phyloP scores from a whole-genome alignment of 2,888 invertebrate species.

The Chelonus formosanus region DNA sequence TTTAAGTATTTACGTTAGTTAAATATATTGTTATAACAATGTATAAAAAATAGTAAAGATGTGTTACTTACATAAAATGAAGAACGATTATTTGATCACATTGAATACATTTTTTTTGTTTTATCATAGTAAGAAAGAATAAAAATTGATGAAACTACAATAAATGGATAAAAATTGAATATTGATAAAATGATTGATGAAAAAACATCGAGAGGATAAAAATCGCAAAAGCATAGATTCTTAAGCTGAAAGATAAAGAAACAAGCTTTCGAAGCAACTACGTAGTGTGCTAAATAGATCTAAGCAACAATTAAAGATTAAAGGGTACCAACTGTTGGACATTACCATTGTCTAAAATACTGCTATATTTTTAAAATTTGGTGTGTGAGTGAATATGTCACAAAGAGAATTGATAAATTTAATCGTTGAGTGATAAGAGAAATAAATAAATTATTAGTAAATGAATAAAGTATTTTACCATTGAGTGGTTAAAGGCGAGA shows the following conservation, averaged over 20 bases:
- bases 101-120: too few species aligned
- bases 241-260: conserved; percentile 16
- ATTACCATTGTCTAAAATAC: conserved; percentile 65
- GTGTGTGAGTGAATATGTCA: conserved; percentile 38
- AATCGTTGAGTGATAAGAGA: background rate
- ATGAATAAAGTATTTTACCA: conserved; percentile 11
- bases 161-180: background rate
- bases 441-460: background rate
- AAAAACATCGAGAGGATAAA: background rate
- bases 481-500: conserved; percentile 34
- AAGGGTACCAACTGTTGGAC: conserved; percentile 63
- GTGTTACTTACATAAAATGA: too few species aligned
- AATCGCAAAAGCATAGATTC: conserved; percentile 2
- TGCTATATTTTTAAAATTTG: conserved; percentile 44
- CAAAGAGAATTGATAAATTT: conserved; percentile 28
- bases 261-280: conserved; percentile 55
- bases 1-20: too few species aligned
- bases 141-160: background rate
- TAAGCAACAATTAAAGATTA: conserved; percentile 39
- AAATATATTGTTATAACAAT: too few species aligned
- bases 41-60: too few species aligned
- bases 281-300: conserved; percentile 45
- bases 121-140: too few species aligned
- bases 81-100: too few species aligned
- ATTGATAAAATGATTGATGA: background rate